Evolutionary conservation across 2,888 invertebrate species (phyloP), one percentile per base, ranked within the genome.

Genomic region (Shargacucullia verbasci): DNA sequence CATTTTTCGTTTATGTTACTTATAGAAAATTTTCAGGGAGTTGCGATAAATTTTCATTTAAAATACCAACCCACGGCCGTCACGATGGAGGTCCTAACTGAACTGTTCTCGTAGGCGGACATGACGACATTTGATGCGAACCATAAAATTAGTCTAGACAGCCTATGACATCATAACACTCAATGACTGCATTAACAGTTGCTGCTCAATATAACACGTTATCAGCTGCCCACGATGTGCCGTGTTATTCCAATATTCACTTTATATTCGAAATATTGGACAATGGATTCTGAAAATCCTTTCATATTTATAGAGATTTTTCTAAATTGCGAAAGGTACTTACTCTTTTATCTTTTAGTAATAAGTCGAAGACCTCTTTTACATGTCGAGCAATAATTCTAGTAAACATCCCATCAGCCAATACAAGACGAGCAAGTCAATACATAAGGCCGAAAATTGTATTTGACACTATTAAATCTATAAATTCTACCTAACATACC

Each of bases 141-240:
- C 41, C 73, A 79, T 81, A 74, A 83, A 86, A 73, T 70, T 77
- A 53, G 90, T 91, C 91, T 91, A 91, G 91, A 90, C 90, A 56
- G 62, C 61, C 59, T 59, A 63, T 81, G 82, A 77, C 82, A 80
- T 78, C 79, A 81, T 31, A n/a, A 29, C 39, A 35, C 50, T 40
- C 43, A 55, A 58, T 62, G 67, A 62, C 55, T 64, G 54, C 62
- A 50, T 54, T 69, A 55, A 68, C 61, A 46, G 56, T 59, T 64
- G 54, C 49, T 54, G 72, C 39, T 50, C 44, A 50, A 67, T 66
- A 45, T 67, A 72, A 33, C 47, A 31, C 55, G 38, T 58, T 73
- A 64, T 59, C 73, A 62, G 14, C 49, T 46, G 29, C 8, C 9
- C 50, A 59, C 48, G 27, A 34, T 6, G 13, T 70, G 59, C 53